Base-by-base conservation (phyloP, 2,888 invertebrate genomes). In the Oconnorella tubifera region DNA sequence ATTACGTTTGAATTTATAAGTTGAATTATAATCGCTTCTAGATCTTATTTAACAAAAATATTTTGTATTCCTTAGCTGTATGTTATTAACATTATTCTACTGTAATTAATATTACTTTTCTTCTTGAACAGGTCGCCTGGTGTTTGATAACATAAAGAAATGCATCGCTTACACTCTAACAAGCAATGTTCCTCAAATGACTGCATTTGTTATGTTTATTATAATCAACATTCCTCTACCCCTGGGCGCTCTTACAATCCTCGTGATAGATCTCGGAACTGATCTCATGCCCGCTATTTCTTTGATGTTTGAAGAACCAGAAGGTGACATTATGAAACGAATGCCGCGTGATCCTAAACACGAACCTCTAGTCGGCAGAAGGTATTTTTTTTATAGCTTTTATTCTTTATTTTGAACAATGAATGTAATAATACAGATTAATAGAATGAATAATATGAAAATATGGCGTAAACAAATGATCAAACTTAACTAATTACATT, bases 311-410 rank as follows among this genome's bases (percentile, higher is more conserved):
- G 65, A 65, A 56, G 51, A 48, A n/a, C 90, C 91, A 70, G 92
- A 92, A 84, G 88, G 90, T 74, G 92, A 92, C 86, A 92, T 92
- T 82, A 92, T 92, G 92, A 91, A 91, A 88, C 87, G 91, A 76
- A 88, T 88, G 76, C 92, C 92, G 79, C 88, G 92, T 84, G 89
- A 65, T 62, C 31, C 55, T 28, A 62, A 62, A 40, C 40, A 25
- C 14, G 33, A 40, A 3, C 33, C 33, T 1, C 59, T 58, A 6
- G 32, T 32, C 40, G 33, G 27, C 3, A 32, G 40, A 33, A 40
- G 33, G 59, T 58, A 40, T n/a, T n/a, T n/a, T n/a, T n/a, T n/a
- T n/a, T n/a, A n/a, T n/a, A n/a, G n/a, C n/a, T n/a, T n/a, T n/a
- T n/a, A n/a, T n/a, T n/a, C n/a, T n/a, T n/a, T n/a, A n/a, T n/a